A percentile compares a stretch with the other conserved stretches of the same genome.
Conservation (phyloP, 2,888 invertebrate species). For the Brachycybe producta region DNA sequence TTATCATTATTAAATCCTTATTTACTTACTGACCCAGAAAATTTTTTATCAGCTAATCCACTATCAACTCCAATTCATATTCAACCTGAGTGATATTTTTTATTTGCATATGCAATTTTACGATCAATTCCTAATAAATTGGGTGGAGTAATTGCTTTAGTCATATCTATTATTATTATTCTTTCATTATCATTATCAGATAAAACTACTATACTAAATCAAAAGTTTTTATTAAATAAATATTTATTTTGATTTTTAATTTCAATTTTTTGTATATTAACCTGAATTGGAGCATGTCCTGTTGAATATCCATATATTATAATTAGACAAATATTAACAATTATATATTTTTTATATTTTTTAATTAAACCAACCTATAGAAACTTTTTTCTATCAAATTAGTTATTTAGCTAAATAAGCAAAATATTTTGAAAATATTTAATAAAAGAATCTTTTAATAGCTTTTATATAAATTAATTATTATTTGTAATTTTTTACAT, state of each 20-base stretch:
- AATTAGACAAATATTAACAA: slow-evolving; percentile 47
- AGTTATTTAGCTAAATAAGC: too few species aligned
- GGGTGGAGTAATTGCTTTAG: slow-evolving; percentile 55
- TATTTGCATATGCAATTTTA: slow-evolving; percentile 68
- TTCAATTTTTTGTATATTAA: slow-evolving; percentile 46
- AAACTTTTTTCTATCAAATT: too few species aligned
- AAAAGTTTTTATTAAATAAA: slow-evolving; percentile 43
- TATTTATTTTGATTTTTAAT: slow-evolving; percentile 43
- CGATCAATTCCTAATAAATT: slow-evolving; percentile 68
- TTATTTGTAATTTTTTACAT: too few species aligned
- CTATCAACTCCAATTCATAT: slow-evolving; percentile 58
- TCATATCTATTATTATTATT: slow-evolving; percentile 53
- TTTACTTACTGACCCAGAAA: slow-evolving; percentile 51
- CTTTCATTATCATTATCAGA: slow-evolving; percentile 45
- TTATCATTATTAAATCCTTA: slow-evolving; percentile 45
- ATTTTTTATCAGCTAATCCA: slow-evolving; percentile 56
- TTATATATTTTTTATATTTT: slow-evolving; percentile 46
- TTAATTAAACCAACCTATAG: too few species aligned
- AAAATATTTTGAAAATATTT: too few species aligned
- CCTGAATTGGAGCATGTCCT: slow-evolving; percentile 56
- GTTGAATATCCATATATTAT: slow-evolving; percentile 53
- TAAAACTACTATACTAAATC: slow-evolving; percentile 45
- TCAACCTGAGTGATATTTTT: slow-evolving; percentile 72
- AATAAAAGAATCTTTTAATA: too few species aligned
- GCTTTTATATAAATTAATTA: too few species aligned